These are phyloP conservation scores for Salvelinus sp. DNA, from an alignment of 2,113 vertebrate genomes.

Conservation along the genomic window DNA sequence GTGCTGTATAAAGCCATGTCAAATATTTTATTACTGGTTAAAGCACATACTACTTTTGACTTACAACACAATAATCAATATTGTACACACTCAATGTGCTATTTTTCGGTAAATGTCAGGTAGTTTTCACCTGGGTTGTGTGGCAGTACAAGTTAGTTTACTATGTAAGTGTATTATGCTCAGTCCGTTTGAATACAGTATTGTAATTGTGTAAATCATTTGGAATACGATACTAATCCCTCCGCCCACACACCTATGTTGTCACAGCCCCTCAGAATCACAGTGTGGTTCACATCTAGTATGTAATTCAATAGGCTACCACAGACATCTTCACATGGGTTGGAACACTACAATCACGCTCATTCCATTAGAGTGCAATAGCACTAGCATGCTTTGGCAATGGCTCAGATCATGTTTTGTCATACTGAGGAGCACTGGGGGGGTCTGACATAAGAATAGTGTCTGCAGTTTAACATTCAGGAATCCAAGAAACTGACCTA, in stretches of 20 bases:
- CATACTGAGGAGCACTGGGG: not conserved
- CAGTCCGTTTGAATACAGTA: not conserved
- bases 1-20: not conserved
- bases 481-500: constrained; percentile 2
- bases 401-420: not conserved
- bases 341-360: not conserved
- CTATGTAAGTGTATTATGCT: no score
- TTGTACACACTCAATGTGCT: not conserved
- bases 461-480: constrained; percentile 12
- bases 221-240: not conserved
- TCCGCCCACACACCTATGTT: not conserved
- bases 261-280: not conserved
- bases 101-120: not conserved
- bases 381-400: not conserved
- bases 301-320: no score
- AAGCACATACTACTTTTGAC: not conserved
- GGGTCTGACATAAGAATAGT: not conserved
- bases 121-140: not conserved
- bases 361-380: not conserved
- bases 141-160: no score
- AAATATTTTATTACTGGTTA: not conserved
- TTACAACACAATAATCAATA: no score
- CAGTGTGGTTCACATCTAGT: no score
- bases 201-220: not conserved
- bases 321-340: not conserved